These are phyloP conservation scores for Eurystomus glaucurus DNA, from an alignment of 2,797 vertebrate genomes.

Conservation along the genomic window DNA sequence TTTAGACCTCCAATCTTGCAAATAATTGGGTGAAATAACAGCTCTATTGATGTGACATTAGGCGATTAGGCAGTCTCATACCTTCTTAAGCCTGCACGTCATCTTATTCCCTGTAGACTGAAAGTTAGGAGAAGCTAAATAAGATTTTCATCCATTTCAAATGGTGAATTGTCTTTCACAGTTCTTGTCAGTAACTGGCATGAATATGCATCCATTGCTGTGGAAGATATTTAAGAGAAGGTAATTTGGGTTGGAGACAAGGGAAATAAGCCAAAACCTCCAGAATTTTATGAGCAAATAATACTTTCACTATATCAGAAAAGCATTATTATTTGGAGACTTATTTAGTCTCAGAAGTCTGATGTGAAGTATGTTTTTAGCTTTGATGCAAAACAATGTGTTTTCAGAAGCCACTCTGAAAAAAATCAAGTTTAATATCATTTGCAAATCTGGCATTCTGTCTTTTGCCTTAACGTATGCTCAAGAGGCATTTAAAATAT, in stretches of 20 bases:
- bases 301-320: neutral
- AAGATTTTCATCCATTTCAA: neutral
- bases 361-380: neutral
- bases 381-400: neutral
- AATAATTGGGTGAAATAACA: neutral
- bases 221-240: neutral
- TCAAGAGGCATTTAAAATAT: neutral
- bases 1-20: neutral
- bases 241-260: neutral
- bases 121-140: neutral
- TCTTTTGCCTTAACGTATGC: neutral
- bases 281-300: neutral
- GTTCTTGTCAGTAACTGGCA: neutral
- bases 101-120: neutral
- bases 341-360: neutral
- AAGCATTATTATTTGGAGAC: neutral
- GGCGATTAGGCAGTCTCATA: neutral
- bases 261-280: neutral
- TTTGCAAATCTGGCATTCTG: neutral
- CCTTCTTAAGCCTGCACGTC: neutral
- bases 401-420: neutral
- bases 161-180: neutral
- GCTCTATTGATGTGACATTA: neutral
- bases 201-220: neutral
- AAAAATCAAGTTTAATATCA: neutral